phyloP scores from a whole-genome alignment of 2,797 vertebrate species.

The Eutrigla gurnardus region DNA sequence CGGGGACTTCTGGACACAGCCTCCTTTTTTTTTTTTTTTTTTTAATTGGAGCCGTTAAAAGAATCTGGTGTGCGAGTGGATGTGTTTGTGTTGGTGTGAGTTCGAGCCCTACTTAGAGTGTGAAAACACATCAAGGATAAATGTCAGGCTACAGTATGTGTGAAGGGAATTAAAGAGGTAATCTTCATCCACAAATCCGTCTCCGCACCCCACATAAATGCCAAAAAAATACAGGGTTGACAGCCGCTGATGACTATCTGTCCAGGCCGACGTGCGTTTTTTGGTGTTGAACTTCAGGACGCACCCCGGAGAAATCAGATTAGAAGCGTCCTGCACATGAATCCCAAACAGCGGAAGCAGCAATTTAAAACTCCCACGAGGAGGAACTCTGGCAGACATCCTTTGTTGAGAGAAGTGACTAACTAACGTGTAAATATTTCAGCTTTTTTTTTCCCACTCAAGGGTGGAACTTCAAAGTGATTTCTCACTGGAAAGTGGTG shows the following conservation, averaged over 20 bases:
- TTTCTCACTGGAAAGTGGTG: slow-evolving; percentile 23
- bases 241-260: slow-evolving; percentile 46
- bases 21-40: neutral
- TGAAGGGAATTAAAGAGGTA: slow-evolving; percentile 66
- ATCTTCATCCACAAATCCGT: slow-evolving; percentile 59
- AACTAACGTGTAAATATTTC: slow-evolving; percentile 49
- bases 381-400: slow-evolving; percentile 38
- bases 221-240: slow-evolving; percentile 17
- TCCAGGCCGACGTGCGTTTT: slow-evolving; percentile 13
- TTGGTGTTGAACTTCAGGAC: slow-evolving; percentile 47
- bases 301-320: slow-evolving; percentile 54
- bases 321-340: slow-evolving; percentile 38
- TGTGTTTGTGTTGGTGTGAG: slow-evolving; percentile 44
- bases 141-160: slow-evolving; percentile 58
- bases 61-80: slow-evolving; percentile 41
- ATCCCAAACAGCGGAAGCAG: slow-evolving; percentile 64
- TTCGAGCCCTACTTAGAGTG: slow-evolving; percentile 53
- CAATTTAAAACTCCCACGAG: slow-evolving; percentile 50
- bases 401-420: slow-evolving; percentile 58
- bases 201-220: slow-evolving; percentile 37
- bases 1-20: slow-evolving; percentile 35
- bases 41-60: slow-evolving; percentile 68
- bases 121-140: slow-evolving; percentile 69
- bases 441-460: slow-evolving; percentile 37
- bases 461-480: slow-evolving; percentile 57